A percentile compares a stretch with the other conserved stretches of the same genome.
Conservation (phyloP, 1,140 invertebrate species). For the Cheumatopsyche charites region DNA sequence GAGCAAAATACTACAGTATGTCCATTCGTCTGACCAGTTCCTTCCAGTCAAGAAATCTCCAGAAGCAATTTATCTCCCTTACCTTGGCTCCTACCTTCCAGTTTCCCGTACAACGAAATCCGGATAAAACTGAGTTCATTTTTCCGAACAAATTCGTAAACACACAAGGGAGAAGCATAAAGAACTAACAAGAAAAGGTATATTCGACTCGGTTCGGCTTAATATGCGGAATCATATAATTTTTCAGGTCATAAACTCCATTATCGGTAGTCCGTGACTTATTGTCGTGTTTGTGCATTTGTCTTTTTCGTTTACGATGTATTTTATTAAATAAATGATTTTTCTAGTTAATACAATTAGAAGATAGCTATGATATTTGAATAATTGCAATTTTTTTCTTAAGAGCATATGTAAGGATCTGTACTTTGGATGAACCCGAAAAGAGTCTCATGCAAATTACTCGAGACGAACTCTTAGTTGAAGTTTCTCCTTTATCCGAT, state of each 20-base stretch:
- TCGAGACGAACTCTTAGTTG: too few relatives aligned
- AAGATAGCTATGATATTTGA: background rate
- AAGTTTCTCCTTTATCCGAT: background rate
- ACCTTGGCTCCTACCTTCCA: background rate
- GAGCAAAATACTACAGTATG: background rate
- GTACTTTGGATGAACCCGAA: too few relatives aligned
- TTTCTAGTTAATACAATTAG: background rate
- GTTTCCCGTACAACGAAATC: background rate
- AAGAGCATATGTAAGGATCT: too few relatives aligned
- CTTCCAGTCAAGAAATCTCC: background rate
- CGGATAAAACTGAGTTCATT: slow-evolving; percentile 4
- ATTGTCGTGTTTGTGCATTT: slow-evolving; percentile 11
- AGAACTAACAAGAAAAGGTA: too few relatives aligned
- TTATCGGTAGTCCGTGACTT: slow-evolving; percentile 8
- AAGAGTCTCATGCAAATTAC: too few relatives aligned
- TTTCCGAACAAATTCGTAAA: slow-evolving; percentile 29
- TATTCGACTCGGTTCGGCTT: background rate
- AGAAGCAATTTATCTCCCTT: slow-evolving; percentile 18
- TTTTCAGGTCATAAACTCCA: slow-evolving; percentile 31
- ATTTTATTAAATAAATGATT: too few relatives aligned
- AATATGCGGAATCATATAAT: slow-evolving; percentile 30
- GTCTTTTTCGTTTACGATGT: background rate
- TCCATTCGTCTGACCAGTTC: slow-evolving; percentile 1
- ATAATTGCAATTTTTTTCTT: too few relatives aligned
- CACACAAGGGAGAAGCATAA: background rate